Conservation (phyloP, 2,113 vertebrate species). For the Anhinga anhinga region DNA sequence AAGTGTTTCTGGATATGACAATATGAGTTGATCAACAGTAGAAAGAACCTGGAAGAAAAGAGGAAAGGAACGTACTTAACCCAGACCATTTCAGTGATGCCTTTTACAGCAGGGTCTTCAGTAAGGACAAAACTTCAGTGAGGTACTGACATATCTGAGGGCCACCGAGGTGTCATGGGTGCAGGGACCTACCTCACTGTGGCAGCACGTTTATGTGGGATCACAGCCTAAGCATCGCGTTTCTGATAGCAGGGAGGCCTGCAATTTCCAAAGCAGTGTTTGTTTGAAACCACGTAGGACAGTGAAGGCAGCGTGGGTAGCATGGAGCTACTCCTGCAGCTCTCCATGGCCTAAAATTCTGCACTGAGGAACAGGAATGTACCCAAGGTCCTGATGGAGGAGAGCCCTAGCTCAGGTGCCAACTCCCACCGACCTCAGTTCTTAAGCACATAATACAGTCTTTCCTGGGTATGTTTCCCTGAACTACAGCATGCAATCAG, state of each 20-base stretch:
- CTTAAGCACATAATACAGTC: not conserved
- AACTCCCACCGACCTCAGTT: not conserved
- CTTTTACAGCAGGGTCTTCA: not conserved
- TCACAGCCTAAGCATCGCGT: not conserved
- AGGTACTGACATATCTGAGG: not conserved
- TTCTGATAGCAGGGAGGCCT: not conserved
- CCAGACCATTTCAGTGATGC: not conserved
- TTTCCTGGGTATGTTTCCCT: not conserved
- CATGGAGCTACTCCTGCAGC: not conserved
- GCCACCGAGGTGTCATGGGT: not conserved
- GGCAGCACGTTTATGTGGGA: not conserved
- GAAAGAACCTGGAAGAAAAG: not conserved
- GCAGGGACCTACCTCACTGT: not conserved
- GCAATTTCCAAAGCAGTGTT: not conserved
- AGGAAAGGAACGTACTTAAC: not conserved
- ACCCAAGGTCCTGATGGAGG: not conserved
- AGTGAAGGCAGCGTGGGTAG: not conserved
- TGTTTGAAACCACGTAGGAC: not conserved
- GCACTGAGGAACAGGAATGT: not conserved
- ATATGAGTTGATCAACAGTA: not conserved
- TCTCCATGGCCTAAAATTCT: not conserved
- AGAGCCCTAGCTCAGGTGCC: not conserved
- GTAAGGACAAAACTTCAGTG: not conserved
- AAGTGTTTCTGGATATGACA: not conserved
- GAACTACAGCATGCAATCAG: rapidly evolving